A percentile compares a stretch with the other conserved stretches of the same genome.
Conservation (phyloP, 2,888 invertebrate species). For the Hylaea fasciaria region DNA sequence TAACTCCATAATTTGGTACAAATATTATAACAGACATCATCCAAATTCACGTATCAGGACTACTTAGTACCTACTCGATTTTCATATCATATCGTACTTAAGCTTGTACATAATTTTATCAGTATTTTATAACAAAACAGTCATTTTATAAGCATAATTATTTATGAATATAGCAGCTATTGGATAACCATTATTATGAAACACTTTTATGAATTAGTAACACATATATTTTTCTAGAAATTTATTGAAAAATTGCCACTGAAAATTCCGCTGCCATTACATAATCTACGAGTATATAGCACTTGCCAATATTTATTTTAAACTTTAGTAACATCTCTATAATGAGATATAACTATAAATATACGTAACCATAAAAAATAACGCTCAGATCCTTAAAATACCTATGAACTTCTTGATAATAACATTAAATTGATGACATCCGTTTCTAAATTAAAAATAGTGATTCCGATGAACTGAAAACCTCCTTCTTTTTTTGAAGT, state of each 20-base stretch:
- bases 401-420: too few relatives aligned
- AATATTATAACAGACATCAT: conserved; percentile 23
- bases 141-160: conserved; percentile 16
- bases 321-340: neutral
- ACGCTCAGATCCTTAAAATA: neutral
- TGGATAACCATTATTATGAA: conserved; percentile 37
- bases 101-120: conserved; percentile 68
- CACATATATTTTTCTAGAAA: conserved; percentile 41
- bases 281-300: conserved; percentile 30
- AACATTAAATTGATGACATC: too few relatives aligned
- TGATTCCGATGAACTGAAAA: too few relatives aligned
- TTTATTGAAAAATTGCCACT: conserved; percentile 38
- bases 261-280: conserved; percentile 44
- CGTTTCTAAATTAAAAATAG: too few relatives aligned
- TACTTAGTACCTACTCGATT: conserved; percentile 67
- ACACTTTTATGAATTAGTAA: conserved; percentile 28
- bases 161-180: conserved; percentile 21
- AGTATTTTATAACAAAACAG: conserved; percentile 32
- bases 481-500: too few relatives aligned
- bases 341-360: neutral
- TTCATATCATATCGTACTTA: conserved; percentile 80
- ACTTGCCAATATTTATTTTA: conserved; percentile 34
- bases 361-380: neutral
- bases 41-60: conserved; percentile 60
- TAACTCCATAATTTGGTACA: conserved; percentile 33